Base-by-base conservation (phyloP, 2,888 invertebrate genomes). In the Caenorhabditis drosophilae region DNA sequence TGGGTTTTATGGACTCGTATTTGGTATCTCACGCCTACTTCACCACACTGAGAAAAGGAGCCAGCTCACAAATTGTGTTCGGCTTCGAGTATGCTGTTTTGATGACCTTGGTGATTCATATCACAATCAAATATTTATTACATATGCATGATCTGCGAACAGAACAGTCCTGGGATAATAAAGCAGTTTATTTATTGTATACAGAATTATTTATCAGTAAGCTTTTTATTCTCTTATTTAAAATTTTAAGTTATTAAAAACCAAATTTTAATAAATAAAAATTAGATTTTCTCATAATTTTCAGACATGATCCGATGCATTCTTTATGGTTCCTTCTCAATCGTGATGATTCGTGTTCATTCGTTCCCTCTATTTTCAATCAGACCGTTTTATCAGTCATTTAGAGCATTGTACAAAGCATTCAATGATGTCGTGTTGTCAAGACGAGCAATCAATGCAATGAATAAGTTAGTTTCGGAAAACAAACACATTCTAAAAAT, bases 51-150 rank as follows among this genome's bases (percentile, higher is more conserved):
- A 88, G 90, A 1, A 92, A 92, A 84, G 98, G 98, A 40, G 93
- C 97, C 6, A 93, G 94, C 0, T 96, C 96, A 1, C 98, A 99
- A 85, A 87, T 99, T 63, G 97, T 98, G 6, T 98, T 98, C 87
- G 98, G 98, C 50, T 98, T 98, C 87, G 97, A 98, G 87, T 99
- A 98, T 86, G 96, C 96, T 67, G 93, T 98, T 84, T 87, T 99
- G 49, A 87, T 96, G 57, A 95, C 95, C 4, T 60, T 76, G 55
- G 75, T 81, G 20, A 45, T 77, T 20, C 96, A 95, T 85, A 93
- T 94, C 61, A 88, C 90, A 47, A 91, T 96, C 70, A 98, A 99
- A 84, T 93, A 94, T 84, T 86, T 90, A 23, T 86, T 92, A 31
- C 89, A 95, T 84, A 89, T 91, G 2, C 89, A 95, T 84, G 94